Conservation (phyloP, 2,113 vertebrate species). For the Naja naja region DNA sequence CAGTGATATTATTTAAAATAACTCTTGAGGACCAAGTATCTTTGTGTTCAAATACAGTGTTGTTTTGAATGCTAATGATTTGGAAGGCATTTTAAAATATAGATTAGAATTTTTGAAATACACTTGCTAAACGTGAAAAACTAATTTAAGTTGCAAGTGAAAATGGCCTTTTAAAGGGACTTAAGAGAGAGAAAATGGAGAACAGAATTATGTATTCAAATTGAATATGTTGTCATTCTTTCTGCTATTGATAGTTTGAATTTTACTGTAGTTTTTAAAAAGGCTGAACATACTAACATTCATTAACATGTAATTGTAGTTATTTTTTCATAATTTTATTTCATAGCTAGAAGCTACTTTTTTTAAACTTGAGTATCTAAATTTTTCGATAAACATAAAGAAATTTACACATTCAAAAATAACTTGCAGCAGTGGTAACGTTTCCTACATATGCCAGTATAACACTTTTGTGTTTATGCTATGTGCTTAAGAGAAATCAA, state of each 20-base stretch:
- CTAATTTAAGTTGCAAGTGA: constrained; percentile 1
- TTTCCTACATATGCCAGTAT: background rate
- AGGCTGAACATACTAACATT: background rate
- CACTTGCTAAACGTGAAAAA: background rate
- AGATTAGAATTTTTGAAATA: background rate
- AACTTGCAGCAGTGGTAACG: background rate
- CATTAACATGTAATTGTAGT: background rate
- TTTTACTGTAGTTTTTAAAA: constrained; percentile 6
- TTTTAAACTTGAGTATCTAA: background rate
- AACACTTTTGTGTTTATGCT: background rate
- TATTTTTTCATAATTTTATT: constrained; percentile 10
- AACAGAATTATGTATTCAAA: background rate
- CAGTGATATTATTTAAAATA: background rate
- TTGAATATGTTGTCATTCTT: constrained; percentile 4
- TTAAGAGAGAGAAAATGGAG: background rate
- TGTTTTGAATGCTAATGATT: background rate
- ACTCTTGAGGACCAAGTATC: background rate
- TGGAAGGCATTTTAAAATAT: background rate
- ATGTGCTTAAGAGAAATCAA: background rate
- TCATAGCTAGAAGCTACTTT: background rate
- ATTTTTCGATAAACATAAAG: background rate
- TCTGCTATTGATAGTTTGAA: constrained; percentile 1
- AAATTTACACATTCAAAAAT: background rate
- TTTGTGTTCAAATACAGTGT: background rate
- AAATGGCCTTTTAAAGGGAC: background rate